phyloP scores from a whole-genome alignment of 2,113 vertebrate genomes.

The Gymnocephalus cernua region DNA sequence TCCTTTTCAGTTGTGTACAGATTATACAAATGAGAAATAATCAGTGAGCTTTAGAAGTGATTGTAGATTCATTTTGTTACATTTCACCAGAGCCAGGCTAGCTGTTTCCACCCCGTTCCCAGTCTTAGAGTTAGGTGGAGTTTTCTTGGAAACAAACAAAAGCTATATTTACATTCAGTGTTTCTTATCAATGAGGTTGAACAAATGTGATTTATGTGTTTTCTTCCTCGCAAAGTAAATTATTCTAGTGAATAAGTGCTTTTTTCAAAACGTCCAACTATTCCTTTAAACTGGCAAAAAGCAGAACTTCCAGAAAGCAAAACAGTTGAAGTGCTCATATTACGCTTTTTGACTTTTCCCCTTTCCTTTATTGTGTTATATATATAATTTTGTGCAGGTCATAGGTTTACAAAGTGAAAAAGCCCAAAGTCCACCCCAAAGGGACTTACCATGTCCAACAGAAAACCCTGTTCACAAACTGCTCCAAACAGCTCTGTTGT shows the following conservation, averaged over 20 bases:
- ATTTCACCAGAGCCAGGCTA: not conserved
- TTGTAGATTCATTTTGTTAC: not conserved
- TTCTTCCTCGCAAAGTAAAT: not conserved
- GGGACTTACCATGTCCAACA: too few relatives aligned
- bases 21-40: not conserved
- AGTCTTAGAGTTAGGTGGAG: not conserved
- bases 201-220: not conserved
- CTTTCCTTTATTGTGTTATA: too few relatives aligned
- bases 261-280: not conserved
- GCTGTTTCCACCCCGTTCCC: not conserved
- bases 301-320: not conserved
- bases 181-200: not conserved
- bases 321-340: not conserved
- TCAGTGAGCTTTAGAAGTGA: not conserved
- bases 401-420: too few relatives aligned
- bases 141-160: not conserved
- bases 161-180: not conserved
- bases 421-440: too few relatives aligned
- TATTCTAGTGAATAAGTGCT: not conserved
- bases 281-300: not conserved
- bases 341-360: too few relatives aligned
- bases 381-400: too few relatives aligned
- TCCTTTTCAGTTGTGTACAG: not conserved
- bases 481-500: too few relatives aligned
- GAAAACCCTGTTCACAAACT: too few relatives aligned